These are phyloP conservation scores for Pseudopleuronectes americanus DNA, from an alignment of 2,797 vertebrate species.

Conservation along the genomic window DNA sequence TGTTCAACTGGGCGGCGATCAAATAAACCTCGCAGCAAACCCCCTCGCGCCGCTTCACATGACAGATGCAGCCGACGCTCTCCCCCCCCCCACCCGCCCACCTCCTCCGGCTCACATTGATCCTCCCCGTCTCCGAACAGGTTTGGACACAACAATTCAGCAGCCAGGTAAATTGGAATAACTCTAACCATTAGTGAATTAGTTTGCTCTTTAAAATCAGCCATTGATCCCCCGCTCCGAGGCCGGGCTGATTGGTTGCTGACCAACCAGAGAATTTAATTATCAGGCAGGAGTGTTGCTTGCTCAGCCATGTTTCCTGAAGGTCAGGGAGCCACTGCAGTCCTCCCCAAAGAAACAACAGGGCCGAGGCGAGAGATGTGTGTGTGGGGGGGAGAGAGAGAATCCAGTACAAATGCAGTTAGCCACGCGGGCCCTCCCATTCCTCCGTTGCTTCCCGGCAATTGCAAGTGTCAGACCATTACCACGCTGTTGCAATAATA, in stretches of 20 bases:
- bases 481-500: constrained; percentile 67
- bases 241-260: constrained; percentile 81
- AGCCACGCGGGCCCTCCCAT: constrained; percentile 58
- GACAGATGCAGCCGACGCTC: constrained; percentile 59
- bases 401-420: constrained; percentile 79
- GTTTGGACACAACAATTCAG: constrained; percentile 81
- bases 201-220: constrained; percentile 85
- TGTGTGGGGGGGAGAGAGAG: constrained; percentile 7
- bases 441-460: constrained; percentile 64
- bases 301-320: constrained; percentile 84
- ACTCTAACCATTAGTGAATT: constrained; percentile 88
- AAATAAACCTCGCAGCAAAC: constrained; percentile 64
- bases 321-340: constrained; percentile 82
- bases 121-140: constrained; percentile 61
- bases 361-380: constrained; percentile 53
- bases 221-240: constrained; percentile 78
- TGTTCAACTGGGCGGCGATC: constrained; percentile 66
- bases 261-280: constrained; percentile 84
- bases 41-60: constrained; percentile 61
- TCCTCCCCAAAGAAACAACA: constrained; percentile 55
- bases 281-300: constrained; percentile 76
- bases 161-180: constrained; percentile 85
- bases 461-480: constrained; percentile 81
- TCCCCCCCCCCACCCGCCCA: constrained; percentile 8
- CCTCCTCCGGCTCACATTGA: constrained; percentile 62